These are phyloP conservation scores for Coccyzus lansbergi DNA, from an alignment of 2,797 vertebrate species.

Conservation along the genomic window DNA sequence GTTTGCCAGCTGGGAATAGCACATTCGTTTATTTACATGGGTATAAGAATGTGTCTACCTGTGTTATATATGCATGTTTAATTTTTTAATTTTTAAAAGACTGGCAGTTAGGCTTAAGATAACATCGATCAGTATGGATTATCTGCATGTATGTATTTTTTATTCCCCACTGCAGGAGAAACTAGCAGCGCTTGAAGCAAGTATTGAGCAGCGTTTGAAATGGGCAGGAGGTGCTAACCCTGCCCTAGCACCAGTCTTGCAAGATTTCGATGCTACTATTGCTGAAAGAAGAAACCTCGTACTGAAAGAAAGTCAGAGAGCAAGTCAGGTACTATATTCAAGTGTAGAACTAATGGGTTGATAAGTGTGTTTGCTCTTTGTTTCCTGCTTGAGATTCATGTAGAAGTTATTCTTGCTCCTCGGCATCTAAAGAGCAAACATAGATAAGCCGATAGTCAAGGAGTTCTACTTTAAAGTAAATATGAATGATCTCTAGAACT, in stretches of 20 bases:
- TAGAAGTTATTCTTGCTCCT: neutral
- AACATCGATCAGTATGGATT: neutral
- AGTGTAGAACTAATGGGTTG: neutral
- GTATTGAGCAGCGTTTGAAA: constrained; percentile 97
- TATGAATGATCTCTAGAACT: neutral
- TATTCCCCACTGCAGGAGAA: constrained; percentile 85
- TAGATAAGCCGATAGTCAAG: neutral
- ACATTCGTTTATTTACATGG: neutral
- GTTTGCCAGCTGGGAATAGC: neutral
- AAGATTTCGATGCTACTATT: constrained; percentile 98
- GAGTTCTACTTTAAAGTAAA: neutral
- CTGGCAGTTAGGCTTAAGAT: neutral
- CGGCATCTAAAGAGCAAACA: neutral
- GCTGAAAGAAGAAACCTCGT: constrained; percentile 91
- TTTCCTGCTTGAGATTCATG: neutral
- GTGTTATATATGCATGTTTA: neutral
- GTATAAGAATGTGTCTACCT: neutral
- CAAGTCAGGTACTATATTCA: constrained; percentile 84
- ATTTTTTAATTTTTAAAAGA: neutral
- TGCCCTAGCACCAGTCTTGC: constrained; percentile 91
- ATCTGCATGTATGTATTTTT: neutral
- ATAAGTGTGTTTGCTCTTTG: neutral
- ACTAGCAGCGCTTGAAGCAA: constrained; percentile 90
- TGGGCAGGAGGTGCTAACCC: constrained; percentile 99
- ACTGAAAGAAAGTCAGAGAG: constrained; percentile 92